Percentiles rank a stretch among this genome's conserved stretches.
Conservation (phyloP, 2,888 invertebrate genomes). For the Aelia acuminata region DNA sequence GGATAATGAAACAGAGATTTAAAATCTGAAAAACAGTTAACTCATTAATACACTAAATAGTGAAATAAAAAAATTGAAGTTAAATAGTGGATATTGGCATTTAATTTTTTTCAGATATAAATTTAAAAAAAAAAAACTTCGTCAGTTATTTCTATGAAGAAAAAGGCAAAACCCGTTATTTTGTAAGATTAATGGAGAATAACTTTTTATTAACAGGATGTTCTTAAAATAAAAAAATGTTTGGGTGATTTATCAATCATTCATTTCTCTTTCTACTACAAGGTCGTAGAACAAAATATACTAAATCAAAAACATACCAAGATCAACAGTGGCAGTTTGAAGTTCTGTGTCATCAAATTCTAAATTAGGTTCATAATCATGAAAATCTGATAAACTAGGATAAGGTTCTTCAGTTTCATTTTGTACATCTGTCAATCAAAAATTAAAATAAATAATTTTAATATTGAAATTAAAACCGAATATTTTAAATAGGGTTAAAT, state of each 20-base stretch:
- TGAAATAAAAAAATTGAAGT: too few species aligned
- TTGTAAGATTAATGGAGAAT: not conserved
- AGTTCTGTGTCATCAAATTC: conserved; percentile 97
- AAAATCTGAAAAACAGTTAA: too few species aligned
- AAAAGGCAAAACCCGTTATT: not conserved
- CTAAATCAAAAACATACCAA: conserved; percentile 74
- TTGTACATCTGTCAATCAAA: conserved; percentile 56
- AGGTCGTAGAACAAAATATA: not conserved
- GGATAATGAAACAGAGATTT: too few species aligned
- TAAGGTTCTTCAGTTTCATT: conserved; percentile 80
- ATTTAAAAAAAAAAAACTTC: too few species aligned
- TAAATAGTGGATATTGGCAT: too few species aligned
- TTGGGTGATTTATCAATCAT: not conserved
- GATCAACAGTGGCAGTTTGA: conserved; percentile 77
- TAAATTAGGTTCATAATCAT: conserved; percentile 94
- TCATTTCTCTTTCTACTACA: not conserved
- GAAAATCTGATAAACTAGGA: conserved; percentile 90
- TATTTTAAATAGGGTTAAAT: not conserved
- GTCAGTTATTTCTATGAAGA: too few species aligned
- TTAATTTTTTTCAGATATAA: too few species aligned
- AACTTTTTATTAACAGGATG: not conserved
- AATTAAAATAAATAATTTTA: not conserved
- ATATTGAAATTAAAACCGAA: not conserved
- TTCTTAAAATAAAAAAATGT: not conserved
- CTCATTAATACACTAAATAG: too few species aligned